Conservation (phyloP, 2,888 invertebrate species). For the Pelosia muscerda region DNA sequence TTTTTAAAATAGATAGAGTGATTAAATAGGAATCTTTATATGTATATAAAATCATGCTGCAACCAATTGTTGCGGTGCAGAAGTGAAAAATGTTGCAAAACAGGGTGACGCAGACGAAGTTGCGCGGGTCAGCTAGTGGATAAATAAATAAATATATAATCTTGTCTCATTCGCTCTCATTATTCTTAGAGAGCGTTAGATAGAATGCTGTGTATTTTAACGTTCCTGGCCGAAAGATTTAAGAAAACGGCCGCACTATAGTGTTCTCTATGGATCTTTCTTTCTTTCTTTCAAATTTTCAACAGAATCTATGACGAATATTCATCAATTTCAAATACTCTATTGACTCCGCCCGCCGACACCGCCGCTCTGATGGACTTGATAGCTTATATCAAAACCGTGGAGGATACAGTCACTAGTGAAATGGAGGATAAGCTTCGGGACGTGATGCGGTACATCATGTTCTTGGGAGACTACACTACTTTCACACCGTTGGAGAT, state of each 20-base stretch:
- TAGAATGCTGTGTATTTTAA: neutral
- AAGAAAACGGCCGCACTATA: neutral
- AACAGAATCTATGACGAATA: conserved; percentile 94
- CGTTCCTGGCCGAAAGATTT: neutral
- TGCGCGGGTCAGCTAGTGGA: too few relatives aligned
- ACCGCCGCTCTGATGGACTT: conserved; percentile 95
- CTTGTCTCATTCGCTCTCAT: too few relatives aligned
- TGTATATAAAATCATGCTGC: too few relatives aligned
- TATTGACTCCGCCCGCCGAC: conserved; percentile 92
- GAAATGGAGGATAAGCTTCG: conserved; percentile 93
- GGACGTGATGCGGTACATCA: conserved; percentile 90
- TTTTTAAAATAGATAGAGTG: too few relatives aligned
- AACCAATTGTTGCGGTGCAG: too few relatives aligned
- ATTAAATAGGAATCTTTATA: too few relatives aligned
- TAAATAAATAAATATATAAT: too few relatives aligned
- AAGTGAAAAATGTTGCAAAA: too few relatives aligned
- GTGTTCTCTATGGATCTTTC: neutral
- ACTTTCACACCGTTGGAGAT: conserved; percentile 94
- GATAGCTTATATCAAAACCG: conserved; percentile 91
- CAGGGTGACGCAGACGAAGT: too few relatives aligned
- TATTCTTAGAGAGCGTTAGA: too few relatives aligned
- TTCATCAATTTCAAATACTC: conserved; percentile 91
- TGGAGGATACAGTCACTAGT: conserved; percentile 89
- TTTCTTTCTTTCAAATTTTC: neutral
- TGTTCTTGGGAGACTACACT: conserved; percentile 94